Percentiles rank a stretch among this genome's conserved stretches.
phyloP scores from a whole-genome alignment of 2,888 invertebrate species.

The Cerastis leucographa region DNA sequence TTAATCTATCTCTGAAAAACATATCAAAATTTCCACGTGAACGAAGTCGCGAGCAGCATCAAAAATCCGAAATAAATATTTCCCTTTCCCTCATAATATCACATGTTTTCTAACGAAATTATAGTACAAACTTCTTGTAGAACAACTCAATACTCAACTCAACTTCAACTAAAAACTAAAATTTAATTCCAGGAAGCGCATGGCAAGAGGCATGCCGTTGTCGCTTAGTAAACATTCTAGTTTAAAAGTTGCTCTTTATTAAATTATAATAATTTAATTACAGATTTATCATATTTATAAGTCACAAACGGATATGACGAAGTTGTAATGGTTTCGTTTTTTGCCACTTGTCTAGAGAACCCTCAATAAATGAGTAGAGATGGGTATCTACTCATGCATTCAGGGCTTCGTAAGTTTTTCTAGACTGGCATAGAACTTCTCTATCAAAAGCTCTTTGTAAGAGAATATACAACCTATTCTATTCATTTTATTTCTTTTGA shows the following conservation, averaged over 20 bases:
- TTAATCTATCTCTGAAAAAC: too few relatives aligned
- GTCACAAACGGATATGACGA: background rate
- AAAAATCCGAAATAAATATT: constrained; percentile 5
- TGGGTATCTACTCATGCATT: too few relatives aligned
- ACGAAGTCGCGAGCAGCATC: too few relatives aligned
- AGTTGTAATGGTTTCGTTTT: background rate
- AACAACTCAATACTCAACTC: background rate
- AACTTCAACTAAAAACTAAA: constrained; percentile 29
- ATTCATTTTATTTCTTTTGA: constrained; percentile 17
- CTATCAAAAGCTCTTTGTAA: constrained; percentile 24
- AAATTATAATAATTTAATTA: constrained; percentile 1
- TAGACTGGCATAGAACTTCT: background rate
- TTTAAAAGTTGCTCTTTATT: constrained; percentile 2
- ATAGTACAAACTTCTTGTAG: constrained; percentile 1
- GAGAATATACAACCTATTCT: constrained; percentile 4
- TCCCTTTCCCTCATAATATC: background rate
- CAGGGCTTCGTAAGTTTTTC: background rate
- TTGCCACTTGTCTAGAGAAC: background rate
- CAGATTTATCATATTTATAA: too few relatives aligned
- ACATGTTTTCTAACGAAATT: constrained; percentile 16
- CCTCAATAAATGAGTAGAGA: background rate
- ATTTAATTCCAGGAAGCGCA: constrained; percentile 27
- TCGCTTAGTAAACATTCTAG: background rate
- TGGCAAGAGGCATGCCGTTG: background rate
- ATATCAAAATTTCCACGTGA: too few relatives aligned